Percentiles rank a stretch among this genome's conserved stretches.
phyloP scores from a whole-genome alignment of 2,888 invertebrate species.

The Phorcus lineatus region DNA sequence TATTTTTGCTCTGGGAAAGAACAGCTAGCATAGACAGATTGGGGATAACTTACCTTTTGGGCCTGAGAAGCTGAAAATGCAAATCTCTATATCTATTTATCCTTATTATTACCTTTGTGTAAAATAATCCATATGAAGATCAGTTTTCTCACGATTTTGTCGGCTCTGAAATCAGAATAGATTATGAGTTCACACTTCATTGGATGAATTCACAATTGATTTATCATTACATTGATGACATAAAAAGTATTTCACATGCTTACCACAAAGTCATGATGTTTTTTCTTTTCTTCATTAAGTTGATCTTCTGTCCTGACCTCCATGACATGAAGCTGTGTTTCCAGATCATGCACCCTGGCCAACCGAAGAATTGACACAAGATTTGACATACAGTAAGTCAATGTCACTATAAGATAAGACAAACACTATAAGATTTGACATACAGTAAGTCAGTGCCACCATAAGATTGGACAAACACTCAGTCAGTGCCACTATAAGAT shows the following conservation, averaged over 20 bases:
- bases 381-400: background rate
- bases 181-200: background rate
- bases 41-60: too few species aligned
- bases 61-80: too few species aligned
- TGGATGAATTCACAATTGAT: too few species aligned
- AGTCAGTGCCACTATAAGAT: too few species aligned
- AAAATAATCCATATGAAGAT: conserved; percentile 85
- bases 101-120: conserved; percentile 79
- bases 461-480: too few species aligned
- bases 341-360: conserved; percentile 89
- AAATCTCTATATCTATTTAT: too few species aligned
- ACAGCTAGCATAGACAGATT: too few species aligned
- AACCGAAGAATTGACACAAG: background rate
- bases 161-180: conserved; percentile 77
- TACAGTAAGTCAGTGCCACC: background rate
- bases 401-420: too few species aligned
- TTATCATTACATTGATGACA: too few species aligned
- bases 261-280: conserved; percentile 87
- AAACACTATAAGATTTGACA: background rate
- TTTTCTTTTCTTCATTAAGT: conserved; percentile 87
- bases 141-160: conserved; percentile 88
- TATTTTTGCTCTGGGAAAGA: too few species aligned
- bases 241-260: conserved; percentile 27
- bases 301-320: conserved; percentile 86
- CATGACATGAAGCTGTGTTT: conserved; percentile 90